A percentile compares a stretch with the other conserved stretches of the same genome.
These are phyloP conservation scores for Sebastes cheni DNA, from an alignment of 2,797 vertebrate genomes.

Conservation along the genomic window DNA sequence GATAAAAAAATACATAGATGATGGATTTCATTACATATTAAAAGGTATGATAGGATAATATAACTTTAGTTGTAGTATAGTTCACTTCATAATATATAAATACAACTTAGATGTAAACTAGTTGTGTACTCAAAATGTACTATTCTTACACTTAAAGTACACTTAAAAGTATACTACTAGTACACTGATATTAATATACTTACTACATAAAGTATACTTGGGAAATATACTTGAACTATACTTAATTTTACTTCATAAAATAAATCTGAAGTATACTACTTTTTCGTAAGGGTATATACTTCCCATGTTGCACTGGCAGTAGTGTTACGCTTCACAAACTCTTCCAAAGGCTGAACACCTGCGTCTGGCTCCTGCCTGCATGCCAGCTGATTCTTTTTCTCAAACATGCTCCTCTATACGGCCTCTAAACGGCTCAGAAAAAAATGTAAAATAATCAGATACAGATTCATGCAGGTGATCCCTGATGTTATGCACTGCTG, in stretches of 20 bases:
- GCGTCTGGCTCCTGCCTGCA: not conserved
- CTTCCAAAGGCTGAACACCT: not conserved
- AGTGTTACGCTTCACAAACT: not conserved
- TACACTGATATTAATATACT: no score
- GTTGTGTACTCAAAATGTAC: no score
- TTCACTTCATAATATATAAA: no score
- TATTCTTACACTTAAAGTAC: no score
- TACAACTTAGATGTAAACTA: no score
- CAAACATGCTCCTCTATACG: not conserved
- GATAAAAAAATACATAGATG: not conserved
- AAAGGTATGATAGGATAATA: no score
- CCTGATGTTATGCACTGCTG: slow-evolving; percentile 53
- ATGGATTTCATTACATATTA: not conserved
- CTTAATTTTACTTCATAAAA: no score
- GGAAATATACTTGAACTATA: no score
- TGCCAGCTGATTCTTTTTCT: slow-evolving; percentile 8
- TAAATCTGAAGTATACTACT: no score
- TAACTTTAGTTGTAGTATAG: no score
- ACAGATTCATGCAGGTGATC: slow-evolving; percentile 43
- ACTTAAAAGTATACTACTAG: no score
- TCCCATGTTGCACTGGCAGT: not conserved
- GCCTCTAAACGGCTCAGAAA: not conserved
- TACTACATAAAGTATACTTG: no score
- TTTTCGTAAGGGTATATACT: not conserved
- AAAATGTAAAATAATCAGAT: slow-evolving; percentile 14